Evolutionary conservation across 2,113 vertebrate genomes (phyloP), one percentile per base, ranked within the genome.

Genomic region (Microtus richardsoni): DNA sequence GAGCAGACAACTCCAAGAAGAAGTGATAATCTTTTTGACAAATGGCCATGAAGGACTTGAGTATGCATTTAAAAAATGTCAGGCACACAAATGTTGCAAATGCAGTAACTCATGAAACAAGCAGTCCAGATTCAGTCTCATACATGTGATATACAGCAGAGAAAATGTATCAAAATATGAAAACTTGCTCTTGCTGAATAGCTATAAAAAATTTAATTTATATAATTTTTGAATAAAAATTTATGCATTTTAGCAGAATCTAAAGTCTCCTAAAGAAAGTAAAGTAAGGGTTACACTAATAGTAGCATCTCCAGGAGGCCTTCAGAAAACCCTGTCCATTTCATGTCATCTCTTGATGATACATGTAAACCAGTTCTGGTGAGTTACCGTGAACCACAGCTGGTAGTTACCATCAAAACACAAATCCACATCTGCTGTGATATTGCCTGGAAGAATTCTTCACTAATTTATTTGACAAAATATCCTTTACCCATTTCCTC

Each of bases 391-490:
- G 64, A 44, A 71, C 21, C 28, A 12, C 91, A 96, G 85, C 91
- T 97, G 91, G 60, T 16, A 70, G n/a, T 33, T 66, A 73, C 47
- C 74, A 96, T 84, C 64, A 75, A 94, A 84, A 47, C 58, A 30
- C 54, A 79, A 66, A 84, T 73, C 14, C 70, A 89, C 93, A 91
- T 91, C 94, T 97, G 91, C 30, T 93, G 44, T 66, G 28, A 78
- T 75, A 74, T 11, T n/a, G 75, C 68, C 21, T 10, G 49, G 71
- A 95, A 88, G 41, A 89, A 78, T 41, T 93, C n/a, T 79, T 84
- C 17, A 54, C 73, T 95, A 83, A 87, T 84, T 89, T 95, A 96
- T 88, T 41, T 93, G n/a, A 71, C 30, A 26, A 96, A 91, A 66
- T 11, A 54, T 91, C 58, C 93, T 96, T 95, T 77, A 74, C n/a